phyloP scores from a whole-genome alignment of 2,888 invertebrate species.

The Heteromyza rotundicornis region DNA sequence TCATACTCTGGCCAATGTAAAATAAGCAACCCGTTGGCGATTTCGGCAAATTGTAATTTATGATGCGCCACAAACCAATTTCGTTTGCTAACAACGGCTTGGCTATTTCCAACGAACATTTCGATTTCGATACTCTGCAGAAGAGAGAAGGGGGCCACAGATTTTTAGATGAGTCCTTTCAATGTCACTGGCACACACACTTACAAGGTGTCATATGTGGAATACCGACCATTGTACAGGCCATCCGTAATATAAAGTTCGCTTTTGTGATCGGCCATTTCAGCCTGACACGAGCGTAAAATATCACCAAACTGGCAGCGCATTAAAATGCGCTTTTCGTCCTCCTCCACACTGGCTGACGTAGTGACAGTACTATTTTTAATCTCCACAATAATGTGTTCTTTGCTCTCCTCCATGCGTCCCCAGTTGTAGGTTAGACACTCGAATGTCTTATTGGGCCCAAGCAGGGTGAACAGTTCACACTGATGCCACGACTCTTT shows the following conservation, averaged over 20 bases:
- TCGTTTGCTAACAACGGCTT: constrained; percentile 37
- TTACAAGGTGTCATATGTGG: constrained; percentile 41
- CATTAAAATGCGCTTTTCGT: constrained; percentile 27
- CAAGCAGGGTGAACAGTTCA: constrained; percentile 34
- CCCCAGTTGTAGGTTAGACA: constrained; percentile 41
- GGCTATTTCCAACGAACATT: constrained; percentile 41
- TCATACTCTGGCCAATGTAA: constrained; percentile 36
- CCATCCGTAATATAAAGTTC: constrained; percentile 42
- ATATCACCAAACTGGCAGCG: constrained; percentile 35
- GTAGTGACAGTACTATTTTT: constrained; percentile 28
- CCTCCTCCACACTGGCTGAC: constrained; percentile 32
- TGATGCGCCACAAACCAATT: constrained; percentile 42
- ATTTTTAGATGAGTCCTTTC: not conserved
- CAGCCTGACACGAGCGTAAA: constrained; percentile 37
- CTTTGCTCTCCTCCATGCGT: constrained; percentile 36
- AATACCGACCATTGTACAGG: constrained; percentile 39
- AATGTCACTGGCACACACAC: constrained; percentile 27
- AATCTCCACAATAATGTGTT: constrained; percentile 38
- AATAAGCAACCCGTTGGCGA: constrained; percentile 40
- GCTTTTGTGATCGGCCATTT: constrained; percentile 36
- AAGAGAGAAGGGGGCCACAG: not conserved
- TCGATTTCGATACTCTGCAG: constrained; percentile 36
- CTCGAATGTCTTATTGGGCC: constrained; percentile 38
- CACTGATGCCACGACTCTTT: constrained; percentile 37
- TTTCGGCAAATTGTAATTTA: constrained; percentile 34